Percentiles rank a stretch among this genome's conserved stretches.
Evolutionary conservation across 2,797 vertebrate genomes (phyloP).

Genomic region (Echeneis naucrates): DNA sequence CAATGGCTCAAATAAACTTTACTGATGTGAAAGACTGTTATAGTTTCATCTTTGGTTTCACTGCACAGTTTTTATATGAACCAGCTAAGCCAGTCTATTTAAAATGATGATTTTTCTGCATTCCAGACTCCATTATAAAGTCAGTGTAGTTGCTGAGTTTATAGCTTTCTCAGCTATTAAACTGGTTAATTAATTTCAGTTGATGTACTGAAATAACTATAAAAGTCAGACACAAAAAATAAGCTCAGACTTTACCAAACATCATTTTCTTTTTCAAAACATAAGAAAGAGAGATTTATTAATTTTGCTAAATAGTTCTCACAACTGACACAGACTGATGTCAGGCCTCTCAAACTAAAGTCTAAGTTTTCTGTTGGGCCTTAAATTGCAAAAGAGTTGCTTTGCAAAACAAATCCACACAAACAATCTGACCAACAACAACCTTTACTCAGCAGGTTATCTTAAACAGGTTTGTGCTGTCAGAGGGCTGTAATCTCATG

Average conservation of each 20-base stretch:
- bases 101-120: too few species aligned
- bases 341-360: conserved; percentile 3
- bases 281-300: background rate
- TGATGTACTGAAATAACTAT: background rate
- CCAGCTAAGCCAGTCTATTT: too few species aligned
- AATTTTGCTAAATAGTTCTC: background rate
- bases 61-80: too few species aligned
- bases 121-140: background rate
- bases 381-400: background rate
- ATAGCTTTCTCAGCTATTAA: background rate
- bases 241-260: background rate
- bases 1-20: background rate
- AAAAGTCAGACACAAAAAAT: background rate
- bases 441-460: conserved; percentile 62
- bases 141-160: background rate
- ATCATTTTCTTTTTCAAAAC: background rate
- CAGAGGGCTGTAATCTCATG: conserved; percentile 73
- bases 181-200: background rate
- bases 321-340: background rate
- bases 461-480: conserved; percentile 58
- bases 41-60: too few species aligned
- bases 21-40: too few species aligned
- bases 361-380: background rate
- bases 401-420: conserved; percentile 13
- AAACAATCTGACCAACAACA: conserved; percentile 22